Evolutionary conservation across 2,888 invertebrate species (phyloP), one percentile per base, ranked within the genome.

Genomic region (Pammene fasciana): DNA sequence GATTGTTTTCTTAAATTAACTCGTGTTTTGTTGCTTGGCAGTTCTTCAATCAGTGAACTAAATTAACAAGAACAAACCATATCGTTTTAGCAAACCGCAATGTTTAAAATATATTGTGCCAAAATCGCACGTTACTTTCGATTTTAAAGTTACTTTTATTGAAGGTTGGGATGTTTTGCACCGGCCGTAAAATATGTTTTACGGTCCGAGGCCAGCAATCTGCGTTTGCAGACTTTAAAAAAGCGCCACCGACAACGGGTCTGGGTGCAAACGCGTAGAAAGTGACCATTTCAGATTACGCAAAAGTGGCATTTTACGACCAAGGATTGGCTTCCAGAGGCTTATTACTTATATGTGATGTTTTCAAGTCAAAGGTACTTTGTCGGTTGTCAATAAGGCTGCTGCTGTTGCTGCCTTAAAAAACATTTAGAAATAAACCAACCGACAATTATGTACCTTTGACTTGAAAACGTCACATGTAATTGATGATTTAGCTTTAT

Each of bases 151-250:
- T 84, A 84, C 81, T 79, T 84, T 85, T 87, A 87, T 89, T 86
- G 84, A 83, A 82, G 84, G 86, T 82, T 87, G 86, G 86, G 88
- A 88, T 87, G 89, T 87, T 86, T 79, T 81, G 88, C 86, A 86
- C 79, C 84, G 82, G 74, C 75, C 87, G 83, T 92, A 92, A 92
- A 92, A 91, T 81, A 87, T 86, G 84, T 91, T 92, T 92, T 92
- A 92, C 89, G 90, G 83, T 77, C 85, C 80, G 77, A 76, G 78
- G 75, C 80, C 81, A 75, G 83, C 85, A 86, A 87, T 88, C 86
- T 83, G 79, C 78, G 78, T 84, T 86, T 86, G 87, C 83, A 80
- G 84, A 86, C 81, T 88, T 88, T 88, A 84, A 85, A 86, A 86
- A 85, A 84, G 84, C 84, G 81, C 82, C 82, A 83, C 81, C 78